Evolutionary conservation across 2,888 invertebrate species (phyloP).

Genomic region (Spisula solida): DNA sequence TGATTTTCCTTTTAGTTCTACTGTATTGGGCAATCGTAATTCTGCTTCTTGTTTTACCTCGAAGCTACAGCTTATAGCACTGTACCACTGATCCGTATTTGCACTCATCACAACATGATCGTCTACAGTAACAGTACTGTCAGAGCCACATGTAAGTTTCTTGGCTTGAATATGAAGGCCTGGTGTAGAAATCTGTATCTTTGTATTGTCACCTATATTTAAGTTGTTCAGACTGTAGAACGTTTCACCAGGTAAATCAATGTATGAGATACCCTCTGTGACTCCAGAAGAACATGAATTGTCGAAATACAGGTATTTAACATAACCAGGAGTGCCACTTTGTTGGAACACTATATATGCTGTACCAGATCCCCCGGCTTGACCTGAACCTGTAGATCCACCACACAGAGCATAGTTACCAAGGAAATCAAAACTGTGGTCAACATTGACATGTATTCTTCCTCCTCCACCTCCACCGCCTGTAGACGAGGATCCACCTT

Average conservation of each 20-base stretch:
- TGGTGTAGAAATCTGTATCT: conserved; percentile 61
- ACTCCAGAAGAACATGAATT: conserved; percentile 63
- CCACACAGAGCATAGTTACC: conserved; percentile 72
- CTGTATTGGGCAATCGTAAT: conserved; percentile 74
- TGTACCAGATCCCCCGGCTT: conserved; percentile 78
- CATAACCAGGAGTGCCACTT: conserved; percentile 47
- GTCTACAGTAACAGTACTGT: conserved; percentile 70
- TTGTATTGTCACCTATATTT: conserved; percentile 65
- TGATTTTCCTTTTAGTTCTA: conserved; percentile 76
- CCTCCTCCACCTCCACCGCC: conserved; percentile 80
- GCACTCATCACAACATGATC: conserved; percentile 76
- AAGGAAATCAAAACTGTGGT: conserved; percentile 72
- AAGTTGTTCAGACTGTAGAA: conserved; percentile 62
- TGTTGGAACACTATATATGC: conserved; percentile 64
- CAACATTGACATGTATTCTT: conserved; percentile 68
- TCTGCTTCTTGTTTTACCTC: conserved; percentile 75
- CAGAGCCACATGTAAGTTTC: conserved; percentile 70
- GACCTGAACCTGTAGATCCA: conserved; percentile 67
- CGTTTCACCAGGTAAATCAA: conserved; percentile 58
- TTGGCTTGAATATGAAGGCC: conserved; percentile 70
- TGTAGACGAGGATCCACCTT: conserved; percentile 68
- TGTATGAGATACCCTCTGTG: conserved; percentile 63
- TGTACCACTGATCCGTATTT: conserved; percentile 71
- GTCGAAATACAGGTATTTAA: conserved; percentile 60
- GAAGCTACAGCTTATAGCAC: conserved; percentile 77